Percentiles rank a stretch among this genome's conserved stretches.
Conservation (phyloP, 2,797 vertebrate species). For the Botia kubotai region DNA sequence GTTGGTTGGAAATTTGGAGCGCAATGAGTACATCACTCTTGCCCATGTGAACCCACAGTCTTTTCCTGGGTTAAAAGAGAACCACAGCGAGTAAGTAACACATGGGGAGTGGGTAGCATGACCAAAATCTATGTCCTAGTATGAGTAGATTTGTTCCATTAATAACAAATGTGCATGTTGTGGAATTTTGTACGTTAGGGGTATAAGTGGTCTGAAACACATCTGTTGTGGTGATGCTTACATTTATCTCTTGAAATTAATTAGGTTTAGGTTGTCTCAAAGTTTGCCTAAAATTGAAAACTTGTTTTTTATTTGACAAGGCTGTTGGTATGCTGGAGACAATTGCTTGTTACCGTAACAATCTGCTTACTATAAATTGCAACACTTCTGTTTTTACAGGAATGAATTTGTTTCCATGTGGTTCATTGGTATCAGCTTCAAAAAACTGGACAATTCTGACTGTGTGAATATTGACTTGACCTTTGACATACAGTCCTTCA, state of each 20-base stretch:
- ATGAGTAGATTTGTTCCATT: not conserved
- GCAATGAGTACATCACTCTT: constrained; percentile 94
- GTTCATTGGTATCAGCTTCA: constrained; percentile 97
- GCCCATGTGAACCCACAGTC: constrained; percentile 97
- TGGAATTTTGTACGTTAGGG: too few relatives aligned
- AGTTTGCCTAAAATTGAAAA: not conserved
- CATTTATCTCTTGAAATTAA: too few relatives aligned
- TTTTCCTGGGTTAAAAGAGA: constrained; percentile 89
- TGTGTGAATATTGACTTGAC: constrained; percentile 95
- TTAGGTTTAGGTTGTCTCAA: too few relatives aligned
- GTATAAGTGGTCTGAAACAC: too few relatives aligned
- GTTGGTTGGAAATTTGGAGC: constrained; percentile 94
- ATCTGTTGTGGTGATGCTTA: too few relatives aligned
- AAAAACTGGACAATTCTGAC: constrained; percentile 92
- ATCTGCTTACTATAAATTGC: not conserved
- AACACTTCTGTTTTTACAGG: constrained; percentile 70
- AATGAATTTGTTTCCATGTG: constrained; percentile 91
- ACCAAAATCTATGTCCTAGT: not conserved
- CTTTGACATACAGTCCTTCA: constrained; percentile 95
- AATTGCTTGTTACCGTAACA: too few relatives aligned
- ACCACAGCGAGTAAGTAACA: constrained; percentile 84
- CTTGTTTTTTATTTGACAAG: not conserved
- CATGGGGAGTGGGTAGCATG: not conserved
- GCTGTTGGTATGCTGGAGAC: too few relatives aligned
- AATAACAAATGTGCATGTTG: not conserved